These are phyloP conservation scores for Xyrauchen texanus DNA, from an alignment of 2,113 vertebrate species.

Conservation along the genomic window DNA sequence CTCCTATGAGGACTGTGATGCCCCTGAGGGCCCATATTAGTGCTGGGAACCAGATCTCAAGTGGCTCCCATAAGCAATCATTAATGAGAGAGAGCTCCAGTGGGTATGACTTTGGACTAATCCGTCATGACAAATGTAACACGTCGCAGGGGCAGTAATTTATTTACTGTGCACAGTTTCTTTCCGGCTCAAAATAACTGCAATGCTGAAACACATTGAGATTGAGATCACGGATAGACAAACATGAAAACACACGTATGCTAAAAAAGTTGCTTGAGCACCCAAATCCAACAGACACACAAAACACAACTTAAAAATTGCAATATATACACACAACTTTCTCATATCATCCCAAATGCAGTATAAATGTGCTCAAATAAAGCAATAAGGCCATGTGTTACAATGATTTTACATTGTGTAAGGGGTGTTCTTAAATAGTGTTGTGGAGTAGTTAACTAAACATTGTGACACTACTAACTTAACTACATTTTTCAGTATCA, in stretches of 20 bases:
- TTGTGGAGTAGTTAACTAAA: too few relatives aligned
- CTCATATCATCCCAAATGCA: too few relatives aligned
- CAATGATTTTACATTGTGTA: too few relatives aligned
- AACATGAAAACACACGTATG: background rate
- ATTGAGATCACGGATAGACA: slow-evolving; percentile 15
- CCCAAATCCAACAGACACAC: background rate
- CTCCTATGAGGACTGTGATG: slow-evolving; percentile 29
- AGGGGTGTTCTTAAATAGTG: too few relatives aligned
- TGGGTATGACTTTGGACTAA: slow-evolving; percentile 55
- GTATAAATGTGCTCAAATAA: too few relatives aligned
- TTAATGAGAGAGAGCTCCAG: slow-evolving; percentile 62
- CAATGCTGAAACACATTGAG: background rate
- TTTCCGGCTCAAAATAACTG: slow-evolving; percentile 28
- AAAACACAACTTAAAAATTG: background rate
- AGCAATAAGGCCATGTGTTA: too few relatives aligned
- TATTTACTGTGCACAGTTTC: slow-evolving; percentile 44
- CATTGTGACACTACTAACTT: too few relatives aligned
- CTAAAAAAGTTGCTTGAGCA: slow-evolving; percentile 8
- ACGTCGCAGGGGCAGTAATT: slow-evolving; percentile 55
- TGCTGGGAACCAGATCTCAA: slow-evolving; percentile 44
- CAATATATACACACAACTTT: too few relatives aligned
- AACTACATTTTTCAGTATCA: too few relatives aligned
- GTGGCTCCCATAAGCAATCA: slow-evolving; percentile 58
- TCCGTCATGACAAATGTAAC: slow-evolving; percentile 66
- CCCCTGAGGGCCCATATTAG: slow-evolving; percentile 39